A percentile compares a stretch with the other conserved stretches of the same genome.
Evolutionary conservation across 1,140 invertebrate genomes (phyloP).

Genomic region (Nautilus pompilius): DNA sequence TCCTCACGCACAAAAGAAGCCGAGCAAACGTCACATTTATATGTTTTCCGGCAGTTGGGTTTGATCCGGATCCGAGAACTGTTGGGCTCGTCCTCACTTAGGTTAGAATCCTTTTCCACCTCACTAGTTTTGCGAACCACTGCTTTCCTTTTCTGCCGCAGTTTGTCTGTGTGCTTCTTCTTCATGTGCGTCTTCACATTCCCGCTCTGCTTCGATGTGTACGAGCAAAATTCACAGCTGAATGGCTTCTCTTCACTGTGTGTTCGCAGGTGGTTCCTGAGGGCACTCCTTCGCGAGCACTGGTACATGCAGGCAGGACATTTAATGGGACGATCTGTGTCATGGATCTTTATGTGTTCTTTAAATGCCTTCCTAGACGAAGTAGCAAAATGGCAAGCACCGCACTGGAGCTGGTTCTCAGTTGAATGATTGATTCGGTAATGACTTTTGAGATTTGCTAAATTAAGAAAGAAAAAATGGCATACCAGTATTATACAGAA

Average conservation of each 20-base stretch:
- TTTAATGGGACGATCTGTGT: constrained; percentile 14
- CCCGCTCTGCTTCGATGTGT: constrained; percentile 39
- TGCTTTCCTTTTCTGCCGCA: constrained; percentile 3
- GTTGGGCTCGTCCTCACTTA: neutral
- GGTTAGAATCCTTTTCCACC: neutral
- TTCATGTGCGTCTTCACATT: constrained; percentile 39
- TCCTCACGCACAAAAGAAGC: constrained; percentile 50
- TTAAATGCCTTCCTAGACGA: constrained; percentile 30
- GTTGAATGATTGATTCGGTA: constrained; percentile 33
- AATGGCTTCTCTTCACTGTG: constrained; percentile 54
- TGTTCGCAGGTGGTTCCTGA: constrained; percentile 55
- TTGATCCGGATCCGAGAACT: constrained; percentile 10
- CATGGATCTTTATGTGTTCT: constrained; percentile 39
- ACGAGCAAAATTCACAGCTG: constrained; percentile 47
- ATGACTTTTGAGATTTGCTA: constrained; percentile 44
- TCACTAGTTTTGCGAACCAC: neutral
- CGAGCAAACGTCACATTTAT: constrained; percentile 41
- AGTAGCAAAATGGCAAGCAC: constrained; percentile 27
- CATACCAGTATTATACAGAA: neutral
- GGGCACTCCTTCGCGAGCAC: constrained; percentile 25
- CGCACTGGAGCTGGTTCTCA: constrained; percentile 36
- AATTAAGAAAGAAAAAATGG: neutral
- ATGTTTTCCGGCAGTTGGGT: constrained; percentile 30
- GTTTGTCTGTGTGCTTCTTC: constrained; percentile 32
- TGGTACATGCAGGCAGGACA: constrained; percentile 32